A percentile compares a stretch with the other conserved stretches of the same genome.
Conservation (phyloP, 2,888 invertebrate genomes). For the Tinea pellionella region DNA sequence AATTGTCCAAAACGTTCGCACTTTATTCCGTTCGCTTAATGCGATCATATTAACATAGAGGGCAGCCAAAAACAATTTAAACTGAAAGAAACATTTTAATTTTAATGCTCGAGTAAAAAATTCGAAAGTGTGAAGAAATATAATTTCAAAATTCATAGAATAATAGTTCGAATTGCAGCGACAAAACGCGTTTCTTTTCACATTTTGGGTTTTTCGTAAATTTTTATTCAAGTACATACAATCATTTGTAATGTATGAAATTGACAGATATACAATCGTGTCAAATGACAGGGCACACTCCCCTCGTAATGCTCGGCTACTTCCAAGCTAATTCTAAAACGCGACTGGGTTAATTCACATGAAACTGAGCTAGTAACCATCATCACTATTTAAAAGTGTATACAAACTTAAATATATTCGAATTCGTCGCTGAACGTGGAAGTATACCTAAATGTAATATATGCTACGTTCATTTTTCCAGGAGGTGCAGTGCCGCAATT, state of each 20-base stretch:
- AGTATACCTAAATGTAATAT: not conserved
- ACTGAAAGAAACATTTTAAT: not conserved
- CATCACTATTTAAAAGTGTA: too few species aligned
- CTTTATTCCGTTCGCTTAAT: not conserved
- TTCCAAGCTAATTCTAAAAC: too few species aligned
- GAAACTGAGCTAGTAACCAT: too few species aligned
- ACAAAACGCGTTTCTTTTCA: too few species aligned
- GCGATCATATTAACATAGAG: not conserved
- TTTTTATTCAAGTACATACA: too few species aligned
- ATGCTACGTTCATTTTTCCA: conserved; percentile 9
- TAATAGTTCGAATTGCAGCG: not conserved
- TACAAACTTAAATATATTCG: too few species aligned
- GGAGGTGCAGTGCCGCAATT: conserved; percentile 10
- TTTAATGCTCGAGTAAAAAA: conserved; percentile 4
- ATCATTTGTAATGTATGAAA: too few species aligned
- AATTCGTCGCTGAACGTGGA: not conserved
- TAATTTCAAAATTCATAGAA: not conserved
- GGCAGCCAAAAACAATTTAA: not conserved
- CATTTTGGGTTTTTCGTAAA: too few species aligned
- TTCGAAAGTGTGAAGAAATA: not conserved
- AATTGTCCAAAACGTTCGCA: not conserved
- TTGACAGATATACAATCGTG: too few species aligned
- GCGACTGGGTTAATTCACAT: not conserved
- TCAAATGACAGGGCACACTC: too few species aligned
- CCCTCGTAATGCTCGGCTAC: too few species aligned